Evolutionary conservation across 2,888 invertebrate genomes (phyloP).

Genomic region (Orchesella flavescens): DNA sequence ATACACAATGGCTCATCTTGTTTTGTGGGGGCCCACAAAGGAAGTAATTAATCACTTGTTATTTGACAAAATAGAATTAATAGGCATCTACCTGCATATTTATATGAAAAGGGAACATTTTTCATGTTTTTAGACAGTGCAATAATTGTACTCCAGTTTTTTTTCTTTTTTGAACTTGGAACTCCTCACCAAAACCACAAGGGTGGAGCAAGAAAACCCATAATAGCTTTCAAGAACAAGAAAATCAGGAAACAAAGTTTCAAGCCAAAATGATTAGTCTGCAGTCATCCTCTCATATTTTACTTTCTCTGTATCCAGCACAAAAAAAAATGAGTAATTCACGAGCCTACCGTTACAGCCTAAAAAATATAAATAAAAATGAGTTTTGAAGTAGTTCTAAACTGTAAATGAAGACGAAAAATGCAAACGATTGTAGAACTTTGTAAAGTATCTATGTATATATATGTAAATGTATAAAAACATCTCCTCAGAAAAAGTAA

Average conservation of each 20-base stretch:
- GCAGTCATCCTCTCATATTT: background rate
- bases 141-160: conserved; percentile 35
- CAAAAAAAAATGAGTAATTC: conserved; percentile 15
- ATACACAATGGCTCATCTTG: background rate
- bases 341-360: background rate
- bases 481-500: too few relatives aligned
- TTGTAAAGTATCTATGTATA: too few relatives aligned
- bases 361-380: conserved; percentile 27
- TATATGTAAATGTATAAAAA: too few relatives aligned
- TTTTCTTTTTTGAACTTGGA: background rate
- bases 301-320: background rate
- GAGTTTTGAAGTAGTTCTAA: conserved; percentile 33
- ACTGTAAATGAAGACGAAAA: conserved; percentile 39
- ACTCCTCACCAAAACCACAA: conserved; percentile 5
- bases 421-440: background rate
- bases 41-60: conserved; percentile 24
- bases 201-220: background rate
- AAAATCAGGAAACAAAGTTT: conserved; percentile 18
- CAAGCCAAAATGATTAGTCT: background rate
- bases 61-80: conserved; percentile 30
- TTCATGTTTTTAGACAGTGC: conserved; percentile 21
- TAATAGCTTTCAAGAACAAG: conserved; percentile 8
- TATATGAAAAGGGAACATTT: background rate
- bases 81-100: conserved; percentile 32
- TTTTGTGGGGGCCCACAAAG: background rate